A percentile compares a stretch with the other conserved stretches of the same genome.
Evolutionary conservation across 2,888 invertebrate species (phyloP).

Genomic region (Limnephilus rhombicus): DNA sequence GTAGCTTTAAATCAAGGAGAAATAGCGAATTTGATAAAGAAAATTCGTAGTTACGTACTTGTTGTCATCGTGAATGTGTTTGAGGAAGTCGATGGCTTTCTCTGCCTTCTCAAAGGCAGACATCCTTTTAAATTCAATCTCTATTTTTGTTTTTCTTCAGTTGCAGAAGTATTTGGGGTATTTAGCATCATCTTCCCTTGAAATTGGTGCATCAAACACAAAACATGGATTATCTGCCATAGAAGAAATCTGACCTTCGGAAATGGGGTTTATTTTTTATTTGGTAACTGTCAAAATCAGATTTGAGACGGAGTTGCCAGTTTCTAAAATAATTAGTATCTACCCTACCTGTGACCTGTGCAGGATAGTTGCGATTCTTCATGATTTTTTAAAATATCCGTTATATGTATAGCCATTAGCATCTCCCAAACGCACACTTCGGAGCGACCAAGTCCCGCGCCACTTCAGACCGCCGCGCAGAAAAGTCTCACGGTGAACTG

Average conservation of each 20-base stretch:
- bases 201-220: not conserved
- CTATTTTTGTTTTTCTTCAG: slow-evolving; percentile 13
- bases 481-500: no score
- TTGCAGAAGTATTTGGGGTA: not conserved
- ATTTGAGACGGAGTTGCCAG: not conserved
- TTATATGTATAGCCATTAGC: no score
- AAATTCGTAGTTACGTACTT: slow-evolving; percentile 56
- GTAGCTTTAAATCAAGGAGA: not conserved
- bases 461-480: no score
- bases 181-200: not conserved
- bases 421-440: no score
- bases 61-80: slow-evolving; percentile 70
- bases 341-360: no score
- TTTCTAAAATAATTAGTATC: not conserved
- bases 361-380: not conserved
- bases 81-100: slow-evolving; percentile 75
- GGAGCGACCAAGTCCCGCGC: no score
- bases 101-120: slow-evolving; percentile 76
- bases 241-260: slow-evolving; percentile 37
- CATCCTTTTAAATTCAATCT: slow-evolving; percentile 68
- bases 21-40: not conserved
- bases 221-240: slow-evolving; percentile 6
- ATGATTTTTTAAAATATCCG: no score
- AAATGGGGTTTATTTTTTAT: slow-evolving; percentile 15
- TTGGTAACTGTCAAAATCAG: not conserved